Percentiles rank a stretch among this genome's conserved stretches.
Conservation (phyloP, 1,140 invertebrate species). For the Choristoneura fumiferana region DNA sequence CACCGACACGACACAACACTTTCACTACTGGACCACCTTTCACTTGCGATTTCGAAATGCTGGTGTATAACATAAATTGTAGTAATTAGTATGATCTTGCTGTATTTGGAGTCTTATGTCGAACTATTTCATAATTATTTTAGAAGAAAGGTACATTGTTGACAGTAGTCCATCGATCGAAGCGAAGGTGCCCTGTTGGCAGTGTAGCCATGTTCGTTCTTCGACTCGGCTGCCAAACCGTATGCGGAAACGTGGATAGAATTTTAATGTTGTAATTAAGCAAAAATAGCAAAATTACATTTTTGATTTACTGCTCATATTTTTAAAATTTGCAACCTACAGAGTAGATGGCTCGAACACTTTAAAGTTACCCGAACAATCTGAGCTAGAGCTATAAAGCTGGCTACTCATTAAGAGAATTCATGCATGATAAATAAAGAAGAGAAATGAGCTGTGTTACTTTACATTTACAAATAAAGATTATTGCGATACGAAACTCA, state of each 20-base stretch:
- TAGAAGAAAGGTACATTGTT: constrained; percentile 50
- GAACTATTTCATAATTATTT: constrained; percentile 49
- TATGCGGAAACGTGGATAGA: not conserved
- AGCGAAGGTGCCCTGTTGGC: constrained; percentile 78
- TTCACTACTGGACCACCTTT: constrained; percentile 51
- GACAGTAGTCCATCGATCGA: constrained; percentile 76
- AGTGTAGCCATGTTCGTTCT: constrained; percentile 56
- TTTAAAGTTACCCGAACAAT: no score
- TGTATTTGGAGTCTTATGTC: constrained; percentile 2
- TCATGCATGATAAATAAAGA: no score
- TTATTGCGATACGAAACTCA: no score
- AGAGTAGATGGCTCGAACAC: no score
- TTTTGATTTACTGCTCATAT: no score
- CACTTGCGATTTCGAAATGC: not conserved
- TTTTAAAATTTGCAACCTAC: no score
- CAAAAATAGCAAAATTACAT: no score
- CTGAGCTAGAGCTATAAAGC: no score
- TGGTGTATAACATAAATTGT: not conserved
- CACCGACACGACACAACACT: constrained; percentile 60
- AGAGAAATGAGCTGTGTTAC: no score
- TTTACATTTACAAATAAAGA: no score
- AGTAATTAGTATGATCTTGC: constrained; percentile 23
- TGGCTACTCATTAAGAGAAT: no score
- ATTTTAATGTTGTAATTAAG: not conserved
- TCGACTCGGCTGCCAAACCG: constrained; percentile 10